Base-by-base conservation (phyloP, 1,140 invertebrate genomes). In the Oscheius sp. region DNA sequence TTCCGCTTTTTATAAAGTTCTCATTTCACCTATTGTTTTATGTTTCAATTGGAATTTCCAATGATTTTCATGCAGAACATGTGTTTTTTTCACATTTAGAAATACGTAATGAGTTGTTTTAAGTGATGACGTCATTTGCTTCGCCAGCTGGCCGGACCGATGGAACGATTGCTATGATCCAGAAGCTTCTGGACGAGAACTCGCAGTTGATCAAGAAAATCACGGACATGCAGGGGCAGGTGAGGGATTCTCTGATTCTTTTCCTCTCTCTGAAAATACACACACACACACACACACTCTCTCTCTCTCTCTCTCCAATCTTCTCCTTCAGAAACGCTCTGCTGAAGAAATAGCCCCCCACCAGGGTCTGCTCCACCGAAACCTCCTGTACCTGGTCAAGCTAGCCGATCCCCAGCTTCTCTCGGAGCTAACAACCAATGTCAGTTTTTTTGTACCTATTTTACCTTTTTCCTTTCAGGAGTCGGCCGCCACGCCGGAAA, bases 101-200 rank as follows among this genome's bases (percentile, higher is more conserved):
- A n/a, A n/a, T n/a, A n/a, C n/a, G n/a, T n/a, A n/a, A n/a, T n/a
- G n/a, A n/a, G n/a, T n/a, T n/a, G n/a, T n/a, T n/a, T n/a, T n/a
- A n/a, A n/a, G n/a, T n/a, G n/a, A n/a, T n/a, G n/a, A n/a, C n/a
- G n/a, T n/a, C n/a, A n/a, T n/a, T n/a, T n/a, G n/a, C n/a, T n/a
- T n/a, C n/a, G n/a, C n/a, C n/a, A n/a, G n/a, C n/a, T n/a, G n/a
- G n/a, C n/a, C n/a, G n/a, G n/a, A n/a, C n/a, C n/a, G n/a, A n/a
- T n/a, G n/a, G n/a, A 45, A 63, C n/a, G 2, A 75, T 75, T 20
- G 49, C 73, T 2, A 82, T 62, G 0, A 65, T 82, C 15, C 70
- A 78, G 23, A 79, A 80, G 38, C 34, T 83, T 42, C 55, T 84
- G 18, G 79, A 79, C 32, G 82, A 83, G 66, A 84, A 84, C 65